Conservation (phyloP, 2,797 vertebrate species). For the Sarcophilus harrisii region DNA sequence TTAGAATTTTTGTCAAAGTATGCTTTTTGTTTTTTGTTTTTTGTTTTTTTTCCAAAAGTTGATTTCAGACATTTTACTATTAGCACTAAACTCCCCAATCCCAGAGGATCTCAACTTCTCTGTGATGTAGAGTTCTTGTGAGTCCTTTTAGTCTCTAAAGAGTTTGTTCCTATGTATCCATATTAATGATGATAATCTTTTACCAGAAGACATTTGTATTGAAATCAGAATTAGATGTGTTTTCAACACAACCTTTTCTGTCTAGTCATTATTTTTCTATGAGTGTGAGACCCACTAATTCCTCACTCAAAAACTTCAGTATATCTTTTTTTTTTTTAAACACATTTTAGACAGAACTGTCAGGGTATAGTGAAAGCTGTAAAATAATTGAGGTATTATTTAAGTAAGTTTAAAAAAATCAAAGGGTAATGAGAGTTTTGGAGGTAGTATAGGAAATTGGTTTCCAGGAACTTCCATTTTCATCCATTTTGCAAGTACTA, state of each 20-base stretch:
- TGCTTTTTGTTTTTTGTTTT: conserved; percentile 42
- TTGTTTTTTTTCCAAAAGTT: conserved; percentile 56
- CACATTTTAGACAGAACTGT: neutral
- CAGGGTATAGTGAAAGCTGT: conserved; percentile 67
- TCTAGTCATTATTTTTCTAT: conserved; percentile 52
- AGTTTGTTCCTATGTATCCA: conserved; percentile 38
- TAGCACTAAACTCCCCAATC: conserved; percentile 54
- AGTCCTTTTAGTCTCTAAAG: conserved; percentile 47
- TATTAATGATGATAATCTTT: conserved; percentile 58
- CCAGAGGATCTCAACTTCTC: conserved; percentile 41
- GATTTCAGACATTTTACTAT: conserved; percentile 52
- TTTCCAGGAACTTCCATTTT: neutral
- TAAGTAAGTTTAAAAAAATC: conserved; percentile 38
- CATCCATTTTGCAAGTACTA: conserved; percentile 67
- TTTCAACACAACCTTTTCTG: conserved; percentile 36
- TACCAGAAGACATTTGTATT: conserved; percentile 45
- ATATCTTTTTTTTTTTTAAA: neutral
- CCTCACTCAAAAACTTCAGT: neutral
- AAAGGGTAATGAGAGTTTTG: neutral
- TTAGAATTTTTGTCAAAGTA: conserved; percentile 5
- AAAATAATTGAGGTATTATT: conserved; percentile 43
- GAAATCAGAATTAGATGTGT: conserved; percentile 57
- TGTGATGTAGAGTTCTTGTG: conserved; percentile 43
- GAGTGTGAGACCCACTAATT: conserved; percentile 13
- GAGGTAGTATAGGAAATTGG: neutral